Conservation (phyloP, 2,888 invertebrate genomes). For the Shargacucullia verbasci region DNA sequence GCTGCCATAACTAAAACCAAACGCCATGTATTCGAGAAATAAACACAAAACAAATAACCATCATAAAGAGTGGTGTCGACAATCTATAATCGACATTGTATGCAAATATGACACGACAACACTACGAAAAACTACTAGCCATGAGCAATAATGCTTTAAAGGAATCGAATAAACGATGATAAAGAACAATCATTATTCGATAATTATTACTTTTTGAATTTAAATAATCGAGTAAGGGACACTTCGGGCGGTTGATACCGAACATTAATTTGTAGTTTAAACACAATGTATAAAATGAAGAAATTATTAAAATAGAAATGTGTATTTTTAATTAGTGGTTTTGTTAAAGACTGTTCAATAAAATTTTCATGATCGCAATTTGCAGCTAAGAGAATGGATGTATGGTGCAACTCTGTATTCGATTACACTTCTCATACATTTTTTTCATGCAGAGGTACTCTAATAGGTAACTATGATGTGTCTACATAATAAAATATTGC, state of each 20-base stretch:
- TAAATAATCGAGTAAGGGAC: conserved; percentile 46
- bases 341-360: conserved; percentile 20
- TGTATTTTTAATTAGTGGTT: conserved; percentile 44
- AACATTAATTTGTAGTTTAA: conserved; percentile 34
- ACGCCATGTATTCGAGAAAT: conserved; percentile 35
- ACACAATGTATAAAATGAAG: conserved; percentile 22
- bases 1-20: conserved; percentile 44
- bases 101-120: conserved; percentile 55
- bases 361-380: conserved; percentile 22
- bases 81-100: conserved; percentile 61
- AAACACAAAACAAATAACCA: conserved; percentile 44
- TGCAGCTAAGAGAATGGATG: conserved; percentile 1
- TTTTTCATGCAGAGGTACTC: conserved; percentile 1
- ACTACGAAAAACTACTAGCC: conserved; percentile 39
- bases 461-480: conserved; percentile 1
- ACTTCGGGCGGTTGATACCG: conserved; percentile 33
- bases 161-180: conserved; percentile 41
- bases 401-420: conserved; percentile 17
- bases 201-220: conserved; percentile 42
- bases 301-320: conserved; percentile 30
- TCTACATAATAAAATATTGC: too few relatives aligned
- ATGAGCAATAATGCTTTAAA: conserved; percentile 39
- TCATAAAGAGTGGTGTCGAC: conserved; percentile 45
- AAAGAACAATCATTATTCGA: conserved; percentile 45
- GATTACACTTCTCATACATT: conserved; percentile 9